Conservation (phyloP, 1,140 invertebrate species). For the Doryteuthis pealeii region DNA sequence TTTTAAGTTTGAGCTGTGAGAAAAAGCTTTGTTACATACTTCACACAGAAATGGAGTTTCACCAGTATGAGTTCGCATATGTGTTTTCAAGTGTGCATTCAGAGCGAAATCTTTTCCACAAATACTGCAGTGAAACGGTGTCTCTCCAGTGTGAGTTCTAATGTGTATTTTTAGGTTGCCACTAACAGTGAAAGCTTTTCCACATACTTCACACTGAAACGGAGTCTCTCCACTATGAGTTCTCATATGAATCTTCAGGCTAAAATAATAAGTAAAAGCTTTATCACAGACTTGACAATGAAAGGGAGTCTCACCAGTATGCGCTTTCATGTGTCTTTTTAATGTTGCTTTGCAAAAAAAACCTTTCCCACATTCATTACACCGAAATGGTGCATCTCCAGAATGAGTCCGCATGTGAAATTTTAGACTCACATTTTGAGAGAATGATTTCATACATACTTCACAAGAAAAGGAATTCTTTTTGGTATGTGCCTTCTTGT, state of each 20-base stretch:
- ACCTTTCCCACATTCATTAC: neutral
- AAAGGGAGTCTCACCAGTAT: neutral
- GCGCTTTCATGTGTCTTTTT: neutral
- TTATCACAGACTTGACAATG: neutral
- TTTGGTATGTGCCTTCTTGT: neutral
- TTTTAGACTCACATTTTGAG: neutral
- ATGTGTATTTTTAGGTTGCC: conserved; percentile 17
- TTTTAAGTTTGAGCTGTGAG: neutral
- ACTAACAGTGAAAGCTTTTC: conserved; percentile 30
- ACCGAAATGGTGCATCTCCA: neutral
- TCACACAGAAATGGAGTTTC: conserved; percentile 52
- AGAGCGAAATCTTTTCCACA: conserved; percentile 23
- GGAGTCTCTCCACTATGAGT: conserved; percentile 36
- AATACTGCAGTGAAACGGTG: conserved; percentile 23
- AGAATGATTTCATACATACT: neutral
- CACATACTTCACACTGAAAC: conserved; percentile 44
- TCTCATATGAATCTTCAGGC: neutral
- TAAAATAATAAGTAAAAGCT: neutral
- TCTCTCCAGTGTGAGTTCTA: conserved; percentile 12
- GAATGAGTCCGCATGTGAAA: neutral
- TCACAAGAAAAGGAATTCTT: neutral
- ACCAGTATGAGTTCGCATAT: conserved; percentile 52
- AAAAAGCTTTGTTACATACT: conserved; percentile 44
- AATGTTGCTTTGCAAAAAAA: neutral
- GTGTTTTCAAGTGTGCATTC: conserved; percentile 34